Base-by-base conservation (phyloP, 2,113 vertebrate species). In the Astatoreochromis straeleni region DNA sequence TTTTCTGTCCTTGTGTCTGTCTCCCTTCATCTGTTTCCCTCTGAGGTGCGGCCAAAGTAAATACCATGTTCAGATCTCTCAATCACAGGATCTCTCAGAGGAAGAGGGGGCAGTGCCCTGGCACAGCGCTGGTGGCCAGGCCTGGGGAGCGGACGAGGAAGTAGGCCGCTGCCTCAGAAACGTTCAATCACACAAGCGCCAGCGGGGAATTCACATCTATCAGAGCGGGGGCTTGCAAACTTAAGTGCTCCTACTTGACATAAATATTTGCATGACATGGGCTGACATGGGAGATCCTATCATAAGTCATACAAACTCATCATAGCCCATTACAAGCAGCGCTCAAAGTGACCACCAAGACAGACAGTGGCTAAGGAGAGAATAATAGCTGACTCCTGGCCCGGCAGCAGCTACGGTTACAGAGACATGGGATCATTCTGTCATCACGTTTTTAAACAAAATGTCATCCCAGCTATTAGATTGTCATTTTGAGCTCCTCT, bases 401-500 rank as follows among this genome's bases (percentile, higher is more conserved):
- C 91, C 51, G 21, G 81, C 91, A 70, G 93, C 91, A 93, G 96
- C 91, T 95, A 93, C 92, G 92, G 91, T 95, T 95, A 93, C 92
- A 85, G 89, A 94, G 89, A 94, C 93, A 88, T 88, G 89, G 93
- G 94, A 95, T 95, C 95, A 93, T 94, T 94, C 94, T 96, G 94
- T 96, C 96, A 95, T 94, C 95, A 89, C 79, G 54, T 93, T 93
- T 94, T 95, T 93, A 94, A 96, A 95, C 94, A 95, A 96, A 95
- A 96, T 96, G 95, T 95, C 94, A 95, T 94, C 92, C 89, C 78
- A 42, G 93, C 92, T 95, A 95, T 96, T 96, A 95, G 87, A 95
- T 92, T 95, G 95, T 96, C 94, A 94, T 95, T 95, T 95, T 93
- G 94, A 94, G 93, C 93, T 91, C 83, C 91, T 89, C 89, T 90